Percentiles rank a stretch among this genome's conserved stretches.
phyloP scores from a whole-genome alignment of 2,113 vertebrate species.

The Caracal caracal region DNA sequence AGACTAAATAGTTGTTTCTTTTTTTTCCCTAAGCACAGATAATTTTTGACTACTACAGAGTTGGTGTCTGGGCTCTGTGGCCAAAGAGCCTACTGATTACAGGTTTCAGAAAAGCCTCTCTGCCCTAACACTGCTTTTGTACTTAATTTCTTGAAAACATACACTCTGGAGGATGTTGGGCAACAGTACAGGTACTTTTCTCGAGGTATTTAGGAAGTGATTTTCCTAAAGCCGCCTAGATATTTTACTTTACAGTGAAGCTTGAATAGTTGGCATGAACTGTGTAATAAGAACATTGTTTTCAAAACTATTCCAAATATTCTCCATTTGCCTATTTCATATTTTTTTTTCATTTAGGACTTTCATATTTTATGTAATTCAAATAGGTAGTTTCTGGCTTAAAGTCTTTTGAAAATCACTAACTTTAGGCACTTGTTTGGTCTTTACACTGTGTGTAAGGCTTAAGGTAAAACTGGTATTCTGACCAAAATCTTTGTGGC shows the following conservation, averaged over 20 bases:
- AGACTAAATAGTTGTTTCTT: background rate
- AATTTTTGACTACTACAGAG: background rate
- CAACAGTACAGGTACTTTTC: background rate
- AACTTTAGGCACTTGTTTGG: background rate
- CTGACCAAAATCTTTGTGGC: background rate
- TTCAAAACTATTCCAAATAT: background rate
- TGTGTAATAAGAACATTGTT: background rate
- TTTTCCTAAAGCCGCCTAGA: background rate
- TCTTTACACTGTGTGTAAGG: background rate
- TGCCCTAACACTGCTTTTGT: background rate
- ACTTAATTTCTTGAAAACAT: background rate
- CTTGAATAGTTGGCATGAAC: background rate
- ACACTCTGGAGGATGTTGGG: background rate
- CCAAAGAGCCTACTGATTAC: background rate
- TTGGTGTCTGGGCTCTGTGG: background rate
- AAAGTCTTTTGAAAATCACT: background rate
- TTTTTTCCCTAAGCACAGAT: background rate
- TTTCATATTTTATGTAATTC: background rate
- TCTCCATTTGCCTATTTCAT: background rate
- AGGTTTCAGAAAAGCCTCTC: background rate
- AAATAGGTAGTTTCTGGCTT: background rate
- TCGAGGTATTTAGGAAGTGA: background rate
- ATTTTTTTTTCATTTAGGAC: background rate
- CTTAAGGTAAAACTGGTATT: background rate
- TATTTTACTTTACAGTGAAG: background rate